Evolutionary conservation across 2,113 vertebrate species (phyloP).

Genomic region (Bothrops jararaca): DNA sequence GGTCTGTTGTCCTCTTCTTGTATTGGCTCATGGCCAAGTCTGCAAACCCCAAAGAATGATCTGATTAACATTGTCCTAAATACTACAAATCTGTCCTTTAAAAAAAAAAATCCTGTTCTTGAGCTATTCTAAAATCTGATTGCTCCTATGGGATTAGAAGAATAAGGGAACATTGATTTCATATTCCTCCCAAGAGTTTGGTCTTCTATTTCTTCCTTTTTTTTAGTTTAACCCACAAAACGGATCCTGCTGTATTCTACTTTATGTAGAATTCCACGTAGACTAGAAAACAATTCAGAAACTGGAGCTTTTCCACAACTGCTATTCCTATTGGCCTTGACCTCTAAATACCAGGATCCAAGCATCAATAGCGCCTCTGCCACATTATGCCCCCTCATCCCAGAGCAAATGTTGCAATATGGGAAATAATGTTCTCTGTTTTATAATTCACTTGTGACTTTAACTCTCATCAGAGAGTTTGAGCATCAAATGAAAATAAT

Average conservation of each 20-base stretch:
- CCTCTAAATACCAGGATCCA: not conserved
- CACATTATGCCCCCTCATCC: not conserved
- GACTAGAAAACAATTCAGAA: not conserved
- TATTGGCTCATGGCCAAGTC: slow-evolving; percentile 60
- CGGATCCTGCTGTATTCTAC: not conserved
- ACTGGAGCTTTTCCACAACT: not conserved
- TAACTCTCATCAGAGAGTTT: not conserved
- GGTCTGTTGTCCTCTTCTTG: slow-evolving; percentile 74
- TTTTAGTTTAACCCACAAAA: not conserved
- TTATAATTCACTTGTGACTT: not conserved
- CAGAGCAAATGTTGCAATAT: not conserved
- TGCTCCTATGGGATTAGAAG: not conserved
- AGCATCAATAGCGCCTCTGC: not conserved
- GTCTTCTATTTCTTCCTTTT: not conserved
- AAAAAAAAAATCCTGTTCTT: not conserved
- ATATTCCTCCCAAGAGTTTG: not conserved
- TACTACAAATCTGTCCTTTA: not conserved
- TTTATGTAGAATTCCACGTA: not conserved
- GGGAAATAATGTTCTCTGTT: not conserved
- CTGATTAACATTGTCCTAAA: not conserved
- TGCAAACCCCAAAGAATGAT: slow-evolving; percentile 27
- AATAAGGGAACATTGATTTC: not conserved
- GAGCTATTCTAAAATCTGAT: not conserved
- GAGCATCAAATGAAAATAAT: not conserved
- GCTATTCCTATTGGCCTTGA: not conserved